These are phyloP conservation scores for Oryzaephilus surinamensis DNA, from an alignment of 1,140 invertebrate species.

Conservation along the genomic window DNA sequence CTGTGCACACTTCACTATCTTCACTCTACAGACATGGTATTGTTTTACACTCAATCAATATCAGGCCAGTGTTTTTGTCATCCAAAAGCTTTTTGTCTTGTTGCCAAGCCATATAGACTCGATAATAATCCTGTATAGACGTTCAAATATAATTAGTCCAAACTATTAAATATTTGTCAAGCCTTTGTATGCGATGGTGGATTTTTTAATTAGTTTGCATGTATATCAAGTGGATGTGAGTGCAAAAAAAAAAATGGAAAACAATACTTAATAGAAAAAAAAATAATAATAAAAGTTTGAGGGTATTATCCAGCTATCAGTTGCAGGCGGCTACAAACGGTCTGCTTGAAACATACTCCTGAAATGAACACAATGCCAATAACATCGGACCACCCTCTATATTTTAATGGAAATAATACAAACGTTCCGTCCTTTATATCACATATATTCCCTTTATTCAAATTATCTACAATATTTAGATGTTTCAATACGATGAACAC, in stretches of 20 bases:
- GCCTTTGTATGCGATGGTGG: too few relatives aligned
- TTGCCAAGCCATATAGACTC: too few relatives aligned
- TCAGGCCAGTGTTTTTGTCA: conserved; percentile 14
- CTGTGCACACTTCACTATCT: conserved; percentile 12
- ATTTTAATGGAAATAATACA: conserved; percentile 16
- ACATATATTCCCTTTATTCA: too few relatives aligned
- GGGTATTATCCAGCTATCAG: conserved; percentile 27
- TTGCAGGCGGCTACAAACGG: conserved; percentile 20
- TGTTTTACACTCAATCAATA: conserved; percentile 19
- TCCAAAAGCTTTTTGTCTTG: conserved; percentile 15
- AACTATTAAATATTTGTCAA: too few relatives aligned
- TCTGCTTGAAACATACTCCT: conserved; percentile 13
- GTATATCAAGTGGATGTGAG: not conserved
- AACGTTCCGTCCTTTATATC: too few relatives aligned
- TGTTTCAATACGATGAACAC: too few relatives aligned
- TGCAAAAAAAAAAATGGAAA: conserved; percentile 22
- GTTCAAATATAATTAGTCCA: conserved; percentile 6
- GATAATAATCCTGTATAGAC: not conserved
- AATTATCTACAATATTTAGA: too few relatives aligned
- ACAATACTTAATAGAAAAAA: conserved; percentile 19
- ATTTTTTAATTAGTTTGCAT: conserved; percentile 12
- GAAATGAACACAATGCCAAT: conserved; percentile 28
- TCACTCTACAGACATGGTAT: conserved; percentile 12
- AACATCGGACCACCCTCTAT: conserved; percentile 19
- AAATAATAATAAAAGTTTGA: conserved; percentile 16